phyloP scores from a whole-genome alignment of 2,113 vertebrate genomes.

The Leptodactylus fuscus region DNA sequence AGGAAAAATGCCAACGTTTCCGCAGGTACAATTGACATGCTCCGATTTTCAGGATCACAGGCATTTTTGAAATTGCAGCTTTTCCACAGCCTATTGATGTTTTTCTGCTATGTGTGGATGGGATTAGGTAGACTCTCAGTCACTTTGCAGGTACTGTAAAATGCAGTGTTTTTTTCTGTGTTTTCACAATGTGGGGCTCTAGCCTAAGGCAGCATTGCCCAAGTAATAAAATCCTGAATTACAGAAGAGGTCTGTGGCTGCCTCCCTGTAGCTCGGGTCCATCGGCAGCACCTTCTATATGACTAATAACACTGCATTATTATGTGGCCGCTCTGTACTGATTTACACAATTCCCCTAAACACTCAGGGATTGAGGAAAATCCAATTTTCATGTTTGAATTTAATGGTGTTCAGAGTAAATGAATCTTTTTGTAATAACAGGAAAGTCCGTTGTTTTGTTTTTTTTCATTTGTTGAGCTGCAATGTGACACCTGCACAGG shows the following conservation, averaged over 20 bases:
- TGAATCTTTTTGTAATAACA: conserved; percentile 31
- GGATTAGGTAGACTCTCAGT: too few relatives aligned
- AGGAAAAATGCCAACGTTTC: too few relatives aligned
- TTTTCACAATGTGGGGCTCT: too few relatives aligned
- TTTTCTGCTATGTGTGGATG: too few relatives aligned
- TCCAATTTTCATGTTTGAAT: conserved; percentile 19
- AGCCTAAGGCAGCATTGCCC: too few relatives aligned
- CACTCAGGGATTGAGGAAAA: conserved; percentile 1
- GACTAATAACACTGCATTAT: neutral
- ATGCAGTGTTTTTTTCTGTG: too few relatives aligned
- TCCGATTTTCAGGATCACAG: too few relatives aligned
- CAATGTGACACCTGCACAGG: neutral
- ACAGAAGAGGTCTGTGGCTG: neutral
- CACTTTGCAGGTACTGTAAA: too few relatives aligned
- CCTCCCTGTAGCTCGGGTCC: too few relatives aligned
- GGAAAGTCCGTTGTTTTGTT: neutral
- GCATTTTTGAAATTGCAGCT: too few relatives aligned
- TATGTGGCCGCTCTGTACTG: neutral
- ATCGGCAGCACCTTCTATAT: conserved; percentile 3
- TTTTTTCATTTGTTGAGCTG: neutral
- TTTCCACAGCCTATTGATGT: too few relatives aligned
- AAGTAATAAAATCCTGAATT: neutral
- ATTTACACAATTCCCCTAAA: conserved; percentile 38
- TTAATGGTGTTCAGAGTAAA: conserved; percentile 2
- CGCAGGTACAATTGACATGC: too few relatives aligned